These are phyloP conservation scores for Pseudococcus jackbeardsleyi DNA, from an alignment of 2,888 invertebrate genomes.

Conservation along the genomic window DNA sequence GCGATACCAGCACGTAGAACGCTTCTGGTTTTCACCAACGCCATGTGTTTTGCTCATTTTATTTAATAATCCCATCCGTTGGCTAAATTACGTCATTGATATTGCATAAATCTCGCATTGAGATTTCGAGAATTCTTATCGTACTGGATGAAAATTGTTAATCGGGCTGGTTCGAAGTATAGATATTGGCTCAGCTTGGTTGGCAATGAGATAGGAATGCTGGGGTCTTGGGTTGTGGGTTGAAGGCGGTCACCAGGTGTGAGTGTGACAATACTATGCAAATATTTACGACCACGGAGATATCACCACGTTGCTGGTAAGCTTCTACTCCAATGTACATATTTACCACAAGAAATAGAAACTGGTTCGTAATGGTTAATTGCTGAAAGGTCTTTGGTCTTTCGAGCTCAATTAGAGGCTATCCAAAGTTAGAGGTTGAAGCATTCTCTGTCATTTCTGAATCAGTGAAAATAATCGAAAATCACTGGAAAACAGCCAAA, in stretches of 20 bases:
- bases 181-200: not conserved
- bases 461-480: too few relatives aligned
- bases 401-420: too few relatives aligned
- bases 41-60: not conserved
- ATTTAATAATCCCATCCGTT: not conserved
- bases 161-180: too few relatives aligned
- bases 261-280: not conserved
- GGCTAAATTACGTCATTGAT: not conserved
- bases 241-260: conserved; percentile 1
- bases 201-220: not conserved
- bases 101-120: not conserved
- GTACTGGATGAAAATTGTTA: not conserved
- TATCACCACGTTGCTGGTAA: not conserved
- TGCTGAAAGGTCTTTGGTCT: too few relatives aligned
- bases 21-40: not conserved
- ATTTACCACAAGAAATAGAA: too few relatives aligned
- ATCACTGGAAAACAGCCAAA: too few relatives aligned
- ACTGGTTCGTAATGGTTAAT: too few relatives aligned
- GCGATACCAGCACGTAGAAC: not conserved
- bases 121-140: not conserved
- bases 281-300: not conserved
- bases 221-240: not conserved
- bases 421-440: too few relatives aligned
- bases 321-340: not conserved
- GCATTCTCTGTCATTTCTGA: too few relatives aligned